Evolutionary conservation across 2,113 vertebrate species (phyloP), one percentile per base, ranked within the genome.

Genomic region (Gila orcuttii): DNA sequence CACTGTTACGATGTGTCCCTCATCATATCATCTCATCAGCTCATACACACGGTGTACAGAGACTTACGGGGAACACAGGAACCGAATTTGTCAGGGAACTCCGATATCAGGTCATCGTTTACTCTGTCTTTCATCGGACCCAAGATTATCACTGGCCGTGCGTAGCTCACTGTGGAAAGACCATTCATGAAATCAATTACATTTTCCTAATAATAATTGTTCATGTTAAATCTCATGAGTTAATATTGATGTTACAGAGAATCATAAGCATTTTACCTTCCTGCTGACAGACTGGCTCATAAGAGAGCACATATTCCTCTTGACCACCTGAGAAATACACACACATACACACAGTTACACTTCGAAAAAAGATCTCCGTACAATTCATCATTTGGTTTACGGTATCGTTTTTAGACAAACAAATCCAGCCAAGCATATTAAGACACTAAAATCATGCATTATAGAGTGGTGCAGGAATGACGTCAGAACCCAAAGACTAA

Each of bases 51-150:
- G n/a, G 3, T 50, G 77, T 7, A 15, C 2, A 83, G 33, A 89
- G 90, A 97, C 98, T 94, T 92, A 99, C 98, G 98, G 82, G 98
- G 98, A 88, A 99, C 98, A 85, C 98, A 99, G 9, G 98, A 99
- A 33, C 98, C 98, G 87, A 99, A 99, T 84, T 98, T 99, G 93
- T 99, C 97, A 2, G 98, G 98, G 92, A 99, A 99, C 93, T 99
- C 98, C 0, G 98, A 99, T 90, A 99, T 99, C 79, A 99, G 93
- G 92, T 99, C 98, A 86, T 99, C 98, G 78, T 99, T 99, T 93
- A 99, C 95, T 77, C 98, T 94, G 89, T 99, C 98, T 90, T 99
- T 99, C 97, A 99, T 99, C 69, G 98, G 98, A 87, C 98, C 98
- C 92, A 99, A 95, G 91, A 99, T 93, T 88, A 99, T 99, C 91